These are phyloP conservation scores for Garrulus glandarius DNA, from an alignment of 2,797 vertebrate genomes.

Conservation along the genomic window DNA sequence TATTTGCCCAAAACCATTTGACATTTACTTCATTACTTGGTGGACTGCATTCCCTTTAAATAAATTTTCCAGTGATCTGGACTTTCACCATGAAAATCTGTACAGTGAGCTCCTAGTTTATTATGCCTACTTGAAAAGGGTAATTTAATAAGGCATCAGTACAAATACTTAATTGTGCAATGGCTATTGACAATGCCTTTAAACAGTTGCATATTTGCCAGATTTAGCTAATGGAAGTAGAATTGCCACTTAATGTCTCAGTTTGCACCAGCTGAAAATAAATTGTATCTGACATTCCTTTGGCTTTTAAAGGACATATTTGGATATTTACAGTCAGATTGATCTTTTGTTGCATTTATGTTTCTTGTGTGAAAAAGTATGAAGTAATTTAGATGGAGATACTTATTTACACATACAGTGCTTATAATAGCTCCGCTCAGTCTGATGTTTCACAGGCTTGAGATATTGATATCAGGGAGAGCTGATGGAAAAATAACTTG, in stretches of 20 bases:
- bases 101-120: constrained; percentile 79
- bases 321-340: constrained; percentile 75
- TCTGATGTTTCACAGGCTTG: not conserved
- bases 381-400: constrained; percentile 60
- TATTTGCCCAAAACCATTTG: constrained; percentile 57
- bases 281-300: constrained; percentile 83
- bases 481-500: not conserved
- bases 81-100: constrained; percentile 74
- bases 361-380: constrained; percentile 69
- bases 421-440: constrained; percentile 19
- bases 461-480: not conserved
- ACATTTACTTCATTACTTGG: constrained; percentile 70
- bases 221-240: constrained; percentile 87
- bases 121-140: constrained; percentile 80
- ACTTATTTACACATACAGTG: constrained; percentile 58
- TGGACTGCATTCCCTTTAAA: constrained; percentile 71
- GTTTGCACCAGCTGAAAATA: constrained; percentile 82
- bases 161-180: constrained; percentile 91
- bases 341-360: constrained; percentile 73
- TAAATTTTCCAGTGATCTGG: constrained; percentile 69
- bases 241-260: constrained; percentile 83
- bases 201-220: constrained; percentile 88
- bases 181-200: constrained; percentile 90
- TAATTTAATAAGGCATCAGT: constrained; percentile 88
- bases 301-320: constrained; percentile 79